Conservation (phyloP, 2,797 vertebrate species). For the Pseudomugil tenellus region DNA sequence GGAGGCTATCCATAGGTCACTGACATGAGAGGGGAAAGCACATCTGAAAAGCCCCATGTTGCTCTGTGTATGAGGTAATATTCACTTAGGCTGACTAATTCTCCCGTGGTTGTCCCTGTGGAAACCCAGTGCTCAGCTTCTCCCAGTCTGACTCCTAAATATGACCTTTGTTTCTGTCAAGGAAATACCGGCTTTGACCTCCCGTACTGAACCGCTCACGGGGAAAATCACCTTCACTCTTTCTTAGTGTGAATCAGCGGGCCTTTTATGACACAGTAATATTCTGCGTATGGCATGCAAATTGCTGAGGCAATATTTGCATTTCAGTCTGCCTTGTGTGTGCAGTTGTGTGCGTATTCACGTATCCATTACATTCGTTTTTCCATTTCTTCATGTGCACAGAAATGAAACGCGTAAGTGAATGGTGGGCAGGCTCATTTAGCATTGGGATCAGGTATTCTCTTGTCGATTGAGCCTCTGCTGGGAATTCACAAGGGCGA, state of each 20-base stretch:
- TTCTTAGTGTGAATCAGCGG: constrained; percentile 37
- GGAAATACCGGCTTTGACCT: constrained; percentile 55
- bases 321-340: constrained; percentile 44
- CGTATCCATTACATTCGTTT: background rate
- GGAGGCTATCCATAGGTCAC: constrained; percentile 26
- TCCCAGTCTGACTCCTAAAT: constrained; percentile 30
- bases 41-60: constrained; percentile 15
- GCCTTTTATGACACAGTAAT: constrained; percentile 30
- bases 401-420: constrained; percentile 11
- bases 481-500: constrained; percentile 66
- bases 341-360: constrained; percentile 8
- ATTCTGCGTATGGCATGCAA: constrained; percentile 53
- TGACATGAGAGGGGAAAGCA: constrained; percentile 24
- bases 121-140: constrained; percentile 19
- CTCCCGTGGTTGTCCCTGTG: constrained; percentile 9
- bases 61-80: constrained; percentile 22
- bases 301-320: constrained; percentile 46
- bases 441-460: constrained; percentile 69
- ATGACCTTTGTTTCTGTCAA: constrained; percentile 58
- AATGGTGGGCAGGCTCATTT: constrained; percentile 31
- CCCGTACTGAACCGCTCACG: constrained; percentile 20
- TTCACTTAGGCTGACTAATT: constrained; percentile 12
- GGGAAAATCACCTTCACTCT: constrained; percentile 44
- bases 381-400: background rate
- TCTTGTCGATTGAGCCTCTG: constrained; percentile 49